Evolutionary conservation across 2,113 vertebrate species (phyloP), one percentile per base, ranked within the genome.

Genomic region (Ascaphus truei): DNA sequence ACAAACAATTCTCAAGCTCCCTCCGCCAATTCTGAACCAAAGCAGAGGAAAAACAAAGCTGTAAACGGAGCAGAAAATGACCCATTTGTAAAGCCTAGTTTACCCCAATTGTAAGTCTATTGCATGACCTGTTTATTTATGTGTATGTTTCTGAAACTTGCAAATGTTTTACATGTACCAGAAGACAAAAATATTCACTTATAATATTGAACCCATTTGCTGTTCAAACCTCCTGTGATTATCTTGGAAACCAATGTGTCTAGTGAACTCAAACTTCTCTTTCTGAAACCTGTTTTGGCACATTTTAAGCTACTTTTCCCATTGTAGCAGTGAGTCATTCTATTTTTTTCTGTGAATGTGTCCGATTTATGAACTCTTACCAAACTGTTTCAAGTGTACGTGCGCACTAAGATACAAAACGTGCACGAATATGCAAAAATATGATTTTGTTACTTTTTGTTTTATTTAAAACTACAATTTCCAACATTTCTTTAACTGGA

Each of bases 71-170:
- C 97, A 65, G 96, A 99, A 86, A 96, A 88, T n/a, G 96, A 98
- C 89, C 96, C 95, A 67, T 99, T 99, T 89, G 81, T 99, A 84
- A 97, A 96, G 89, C 97, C 97, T 77, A 98, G 94, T 89, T 93
- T 99, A 83, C 96, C 96, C 84, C 97, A 99, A 86, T 86, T 99
- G 97, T 99, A 92, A 95, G 96, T 90, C n/a, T n/a, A n/a, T n/a
- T n/a, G n/a, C n/a, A n/a, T n/a, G n/a, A n/a, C n/a, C n/a, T 62
- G 73, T 75, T 75, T 74, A 80, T 84, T 75, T 77, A 82, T 78
- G 79, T 75, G 77, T 78, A 72, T 75, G 77, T 79, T 77, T 74
- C 75, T 76, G 64, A 77, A 76, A 79, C 78, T 64, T 80, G 71
- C 79, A 62, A 76, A n/a, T n/a, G n/a, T n/a, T n/a, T n/a, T n/a